Evolutionary conservation across 2,113 vertebrate species (phyloP).

Genomic region (Triplophysa tibetana): DNA sequence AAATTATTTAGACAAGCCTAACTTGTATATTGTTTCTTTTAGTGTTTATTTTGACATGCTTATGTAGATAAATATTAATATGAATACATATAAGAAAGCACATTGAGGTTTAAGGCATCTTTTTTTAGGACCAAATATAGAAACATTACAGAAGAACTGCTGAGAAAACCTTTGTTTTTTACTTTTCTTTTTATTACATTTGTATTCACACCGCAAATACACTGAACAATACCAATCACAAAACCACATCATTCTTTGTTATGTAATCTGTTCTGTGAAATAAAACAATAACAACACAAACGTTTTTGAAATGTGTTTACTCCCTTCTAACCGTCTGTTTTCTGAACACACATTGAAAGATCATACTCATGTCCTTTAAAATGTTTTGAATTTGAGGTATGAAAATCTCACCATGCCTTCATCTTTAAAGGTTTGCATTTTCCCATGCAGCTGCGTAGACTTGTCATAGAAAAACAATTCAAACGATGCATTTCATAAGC

Average conservation of each 20-base stretch:
- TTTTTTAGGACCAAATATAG: not conserved
- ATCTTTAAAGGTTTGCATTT: no score
- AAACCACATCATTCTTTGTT: not conserved
- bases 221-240: not conserved
- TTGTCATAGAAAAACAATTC: not conserved
- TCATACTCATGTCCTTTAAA: not conserved
- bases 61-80: conserved; percentile 16
- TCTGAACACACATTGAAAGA: not conserved
- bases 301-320: not conserved
- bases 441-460: no score
- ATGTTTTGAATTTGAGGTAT: no score
- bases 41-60: not conserved
- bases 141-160: not conserved
- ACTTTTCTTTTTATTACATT: not conserved
- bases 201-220: not conserved
- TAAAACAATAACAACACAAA: not conserved
- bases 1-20: not conserved
- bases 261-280: not conserved
- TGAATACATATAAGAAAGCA: not conserved
- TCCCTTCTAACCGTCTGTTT: not conserved
- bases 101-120: not conserved
- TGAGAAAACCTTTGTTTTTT: no score
- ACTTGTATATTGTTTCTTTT: not conserved
- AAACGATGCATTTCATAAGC: not conserved
- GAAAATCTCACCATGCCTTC: no score